Conservation (phyloP, 2,113 vertebrate genomes). For the Picathartes gymnocephalus region DNA sequence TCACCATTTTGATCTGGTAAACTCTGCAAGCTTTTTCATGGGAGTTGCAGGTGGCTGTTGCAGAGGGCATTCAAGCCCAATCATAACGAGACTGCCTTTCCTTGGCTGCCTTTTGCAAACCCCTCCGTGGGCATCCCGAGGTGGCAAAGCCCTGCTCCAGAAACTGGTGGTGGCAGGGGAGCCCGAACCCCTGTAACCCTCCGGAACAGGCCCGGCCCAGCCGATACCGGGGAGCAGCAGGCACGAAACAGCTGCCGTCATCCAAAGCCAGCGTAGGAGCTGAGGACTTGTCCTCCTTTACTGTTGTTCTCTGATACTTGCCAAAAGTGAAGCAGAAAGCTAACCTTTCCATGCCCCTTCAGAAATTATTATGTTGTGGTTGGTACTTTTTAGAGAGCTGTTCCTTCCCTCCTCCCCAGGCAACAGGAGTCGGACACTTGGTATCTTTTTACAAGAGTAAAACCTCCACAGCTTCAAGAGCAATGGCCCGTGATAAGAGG, state of each 20-base stretch:
- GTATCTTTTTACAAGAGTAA: not conserved
- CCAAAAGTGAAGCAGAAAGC: not conserved
- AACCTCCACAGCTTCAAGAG: not conserved
- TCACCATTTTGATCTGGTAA: not conserved
- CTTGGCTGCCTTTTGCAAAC: not conserved
- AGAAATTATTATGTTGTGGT: not conserved
- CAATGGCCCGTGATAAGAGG: not conserved
- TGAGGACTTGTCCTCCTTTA: not conserved
- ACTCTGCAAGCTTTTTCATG: not conserved
- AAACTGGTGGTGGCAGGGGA: not conserved
- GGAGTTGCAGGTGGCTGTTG: not conserved
- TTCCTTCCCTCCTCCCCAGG: not conserved
- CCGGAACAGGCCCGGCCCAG: not conserved
- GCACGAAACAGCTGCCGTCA: rapidly evolving
- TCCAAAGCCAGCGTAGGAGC: rapidly evolving
- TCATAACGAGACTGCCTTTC: not conserved
- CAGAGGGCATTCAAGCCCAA: not conserved
- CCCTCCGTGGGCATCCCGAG: rapidly evolving
- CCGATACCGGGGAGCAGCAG: rapidly evolving
- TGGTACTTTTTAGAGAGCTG: not conserved
- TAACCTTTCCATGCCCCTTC: not conserved
- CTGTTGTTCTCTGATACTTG: not conserved
- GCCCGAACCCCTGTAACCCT: too few relatives aligned
- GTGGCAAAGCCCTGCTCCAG: not conserved
- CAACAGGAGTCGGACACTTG: not conserved